Evolutionary conservation across 2,888 invertebrate species (phyloP).

Genomic region (Netelia melanura): DNA sequence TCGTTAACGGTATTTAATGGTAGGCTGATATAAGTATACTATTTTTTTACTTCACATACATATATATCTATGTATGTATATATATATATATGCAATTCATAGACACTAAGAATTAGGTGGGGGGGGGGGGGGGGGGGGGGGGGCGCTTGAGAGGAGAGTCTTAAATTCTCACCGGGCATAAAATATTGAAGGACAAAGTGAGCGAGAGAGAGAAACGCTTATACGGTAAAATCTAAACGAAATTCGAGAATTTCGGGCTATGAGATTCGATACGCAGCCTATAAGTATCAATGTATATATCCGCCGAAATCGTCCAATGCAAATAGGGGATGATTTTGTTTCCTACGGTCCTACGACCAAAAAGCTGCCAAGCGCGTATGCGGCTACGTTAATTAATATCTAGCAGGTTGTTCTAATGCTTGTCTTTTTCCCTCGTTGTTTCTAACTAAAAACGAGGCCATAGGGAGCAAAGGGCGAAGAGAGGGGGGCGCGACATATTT

Average conservation of each 20-base stretch:
- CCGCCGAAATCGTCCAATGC: background rate
- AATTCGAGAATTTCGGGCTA: background rate
- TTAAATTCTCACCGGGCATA: constrained; percentile 48
- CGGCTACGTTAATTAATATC: constrained; percentile 75
- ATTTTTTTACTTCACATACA: constrained; percentile 52
- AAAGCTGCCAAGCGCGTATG: constrained; percentile 75
- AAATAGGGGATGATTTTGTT: constrained; percentile 26
- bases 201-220: constrained; percentile 2
- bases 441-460: constrained; percentile 43
- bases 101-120: constrained; percentile 70
- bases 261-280: background rate
- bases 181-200: constrained; percentile 26
- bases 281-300: background rate
- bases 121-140: background rate
- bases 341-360: constrained; percentile 51
- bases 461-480: constrained; percentile 1
- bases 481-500: constrained; percentile 47
- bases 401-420: constrained; percentile 71
- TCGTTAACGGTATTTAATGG: constrained; percentile 68
- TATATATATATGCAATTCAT: constrained; percentile 58
- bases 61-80: constrained; percentile 33
- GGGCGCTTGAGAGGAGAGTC: constrained; percentile 55
- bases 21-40: constrained; percentile 53
- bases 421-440: constrained; percentile 27
- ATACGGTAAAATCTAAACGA: background rate